Conservation (phyloP, 2,888 invertebrate species). For the Podotricha telesiphe region DNA sequence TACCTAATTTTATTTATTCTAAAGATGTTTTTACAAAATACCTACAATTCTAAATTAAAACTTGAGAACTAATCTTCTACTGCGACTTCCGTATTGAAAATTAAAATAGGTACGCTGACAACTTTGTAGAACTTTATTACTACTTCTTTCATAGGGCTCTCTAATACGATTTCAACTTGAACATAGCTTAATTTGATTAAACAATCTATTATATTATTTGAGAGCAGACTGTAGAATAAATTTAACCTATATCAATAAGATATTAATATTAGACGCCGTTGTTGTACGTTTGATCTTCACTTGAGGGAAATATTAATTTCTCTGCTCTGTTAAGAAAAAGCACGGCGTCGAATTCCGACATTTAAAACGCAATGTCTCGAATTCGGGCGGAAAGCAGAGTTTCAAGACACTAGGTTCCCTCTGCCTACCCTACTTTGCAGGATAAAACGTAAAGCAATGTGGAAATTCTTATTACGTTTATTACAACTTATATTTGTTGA, state of each 20-base stretch:
- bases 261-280: too few species aligned
- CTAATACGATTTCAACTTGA: constrained; percentile 14
- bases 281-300: too few species aligned
- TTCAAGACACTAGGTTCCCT: too few species aligned
- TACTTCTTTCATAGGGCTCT: constrained; percentile 8
- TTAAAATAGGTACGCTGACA: constrained; percentile 14
- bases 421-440: too few species aligned
- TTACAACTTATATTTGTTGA: too few species aligned
- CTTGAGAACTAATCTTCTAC: constrained; percentile 12
- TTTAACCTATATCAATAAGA: background rate
- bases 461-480: too few species aligned
- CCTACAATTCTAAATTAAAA: constrained; percentile 8
- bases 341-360: too few species aligned
- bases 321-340: too few species aligned
- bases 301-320: too few species aligned
- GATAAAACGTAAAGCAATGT: too few species aligned
- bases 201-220: background rate
- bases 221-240: background rate
- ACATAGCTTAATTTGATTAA: constrained; percentile 11
- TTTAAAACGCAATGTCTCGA: too few species aligned
- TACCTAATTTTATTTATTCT: background rate
- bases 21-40: background rate
- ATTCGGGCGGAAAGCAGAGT: too few species aligned
- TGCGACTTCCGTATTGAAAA: constrained; percentile 15
- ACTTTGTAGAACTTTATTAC: constrained; percentile 10